phyloP scores from a whole-genome alignment of 2,888 invertebrate genomes.

The Drosophila limbata region DNA sequence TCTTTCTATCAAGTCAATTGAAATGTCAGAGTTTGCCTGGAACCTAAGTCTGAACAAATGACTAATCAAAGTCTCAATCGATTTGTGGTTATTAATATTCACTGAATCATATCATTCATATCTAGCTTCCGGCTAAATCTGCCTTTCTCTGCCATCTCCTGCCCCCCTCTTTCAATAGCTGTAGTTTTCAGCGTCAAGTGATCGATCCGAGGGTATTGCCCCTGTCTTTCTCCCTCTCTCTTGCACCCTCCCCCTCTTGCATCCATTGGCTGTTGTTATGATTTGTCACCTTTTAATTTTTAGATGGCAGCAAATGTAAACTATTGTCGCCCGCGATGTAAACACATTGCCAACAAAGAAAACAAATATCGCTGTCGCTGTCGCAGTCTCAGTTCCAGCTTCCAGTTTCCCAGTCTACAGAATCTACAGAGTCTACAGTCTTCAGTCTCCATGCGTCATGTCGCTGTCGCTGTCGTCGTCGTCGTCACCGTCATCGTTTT shows the following conservation, averaged over 20 bases:
- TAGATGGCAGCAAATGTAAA: constrained; percentile 77
- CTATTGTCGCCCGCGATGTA: constrained; percentile 75
- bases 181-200: constrained; percentile 11
- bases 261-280: constrained; percentile 65
- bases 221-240: constrained; percentile 19
- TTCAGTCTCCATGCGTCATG: constrained; percentile 50
- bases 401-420: constrained; percentile 15
- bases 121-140: constrained; percentile 31
- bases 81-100: constrained; percentile 21
- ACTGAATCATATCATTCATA: constrained; percentile 12
- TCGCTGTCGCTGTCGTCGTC: constrained; percentile 36
- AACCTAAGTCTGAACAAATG: constrained; percentile 14
- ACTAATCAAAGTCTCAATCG: constrained; percentile 18
- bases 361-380: constrained; percentile 56
- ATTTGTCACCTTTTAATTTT: constrained; percentile 79
- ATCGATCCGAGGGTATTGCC: constrained; percentile 50
- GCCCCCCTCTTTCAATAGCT: background rate
- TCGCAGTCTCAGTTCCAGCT: constrained; percentile 39
- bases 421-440: constrained; percentile 14
- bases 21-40: constrained; percentile 9
- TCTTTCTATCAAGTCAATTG: constrained; percentile 1
- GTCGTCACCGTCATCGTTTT: constrained; percentile 27
- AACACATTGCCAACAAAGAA: constrained; percentile 66
- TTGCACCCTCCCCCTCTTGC: background rate
- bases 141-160: too few species aligned